A percentile compares a stretch with the other conserved stretches of the same genome.
Conservation (phyloP, 2,797 vertebrate genomes). For the Percopsis omiscomaycus region DNA sequence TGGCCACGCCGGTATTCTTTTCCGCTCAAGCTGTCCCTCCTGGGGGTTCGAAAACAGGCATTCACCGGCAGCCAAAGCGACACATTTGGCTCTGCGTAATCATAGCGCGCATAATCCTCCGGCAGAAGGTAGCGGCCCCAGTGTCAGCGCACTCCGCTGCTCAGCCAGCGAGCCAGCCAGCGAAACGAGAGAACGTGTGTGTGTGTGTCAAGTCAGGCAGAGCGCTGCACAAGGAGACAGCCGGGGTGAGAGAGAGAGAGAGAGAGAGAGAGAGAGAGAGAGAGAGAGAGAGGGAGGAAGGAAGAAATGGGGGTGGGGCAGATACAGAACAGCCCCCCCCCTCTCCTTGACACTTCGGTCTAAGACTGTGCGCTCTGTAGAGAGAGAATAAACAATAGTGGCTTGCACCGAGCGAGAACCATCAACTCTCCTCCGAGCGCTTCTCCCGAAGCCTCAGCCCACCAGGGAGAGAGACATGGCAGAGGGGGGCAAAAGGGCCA, state of each 20-base stretch:
- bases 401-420: constrained; percentile 40
- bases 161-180: constrained; percentile 39
- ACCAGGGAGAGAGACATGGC: constrained; percentile 41
- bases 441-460: constrained; percentile 68
- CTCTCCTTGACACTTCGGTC: constrained; percentile 55
- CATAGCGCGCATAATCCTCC: constrained; percentile 63
- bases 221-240: constrained; percentile 27
- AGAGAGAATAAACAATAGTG: constrained; percentile 41
- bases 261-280: constrained; percentile 14
- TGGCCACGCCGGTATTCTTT: constrained; percentile 47
- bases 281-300: constrained; percentile 9
- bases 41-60: constrained; percentile 27
- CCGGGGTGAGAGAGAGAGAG: constrained; percentile 18
- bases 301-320: constrained; percentile 39
- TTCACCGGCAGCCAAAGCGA: constrained; percentile 66
- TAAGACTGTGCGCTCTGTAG: constrained; percentile 28
- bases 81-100: constrained; percentile 60
- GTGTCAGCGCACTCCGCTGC: constrained; percentile 61
- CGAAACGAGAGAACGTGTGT: constrained; percentile 15
- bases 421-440: constrained; percentile 57
- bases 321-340: constrained; percentile 9
- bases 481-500: constrained; percentile 57
- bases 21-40: constrained; percentile 54
- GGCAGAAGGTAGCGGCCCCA: constrained; percentile 73
- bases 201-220: constrained; percentile 39